Percentiles rank a stretch among this genome's conserved stretches.
Conservation (phyloP, 2,888 invertebrate genomes). For the Drosophila peninsularis region DNA sequence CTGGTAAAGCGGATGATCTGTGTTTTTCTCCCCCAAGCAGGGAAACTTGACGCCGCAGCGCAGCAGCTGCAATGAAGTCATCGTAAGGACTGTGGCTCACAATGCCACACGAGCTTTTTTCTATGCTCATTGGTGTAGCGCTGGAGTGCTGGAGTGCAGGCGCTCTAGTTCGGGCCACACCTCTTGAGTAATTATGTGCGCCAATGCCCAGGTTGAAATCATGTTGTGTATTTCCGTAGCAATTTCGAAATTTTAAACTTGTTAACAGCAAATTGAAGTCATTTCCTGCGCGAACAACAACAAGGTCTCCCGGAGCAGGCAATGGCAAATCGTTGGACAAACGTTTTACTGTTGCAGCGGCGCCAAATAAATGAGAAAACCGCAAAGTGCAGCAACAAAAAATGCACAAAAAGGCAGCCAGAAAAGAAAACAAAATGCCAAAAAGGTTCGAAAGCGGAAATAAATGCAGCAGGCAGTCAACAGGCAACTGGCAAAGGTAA, state of each 20-base stretch:
- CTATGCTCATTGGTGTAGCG: no score
- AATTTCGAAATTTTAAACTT: slow-evolving; percentile 80
- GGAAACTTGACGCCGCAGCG: slow-evolving; percentile 25
- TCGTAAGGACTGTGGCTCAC: slow-evolving; percentile 14
- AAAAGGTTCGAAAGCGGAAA: slow-evolving; percentile 79
- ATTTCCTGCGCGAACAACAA: slow-evolving; percentile 69
- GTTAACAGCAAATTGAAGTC: slow-evolving; percentile 82
- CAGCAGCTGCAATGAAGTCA: slow-evolving; percentile 32
- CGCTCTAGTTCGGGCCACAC: slow-evolving; percentile 30
- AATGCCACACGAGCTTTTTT: neutral
- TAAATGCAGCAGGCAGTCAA: slow-evolving; percentile 71
- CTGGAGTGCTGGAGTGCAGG: neutral
- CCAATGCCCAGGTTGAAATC: slow-evolving; percentile 73
- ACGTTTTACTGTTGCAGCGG: slow-evolving; percentile 25
- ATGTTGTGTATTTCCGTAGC: slow-evolving; percentile 80
- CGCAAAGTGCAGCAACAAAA: slow-evolving; percentile 70
- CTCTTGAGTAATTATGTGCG: slow-evolving; percentile 75
- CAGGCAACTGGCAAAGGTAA: slow-evolving; percentile 3
- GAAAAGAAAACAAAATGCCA: slow-evolving; percentile 73
- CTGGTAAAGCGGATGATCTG: slow-evolving; percentile 46
- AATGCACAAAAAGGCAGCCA: slow-evolving; percentile 52
- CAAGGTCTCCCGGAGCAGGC: slow-evolving; percentile 22
- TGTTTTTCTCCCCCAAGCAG: slow-evolving; percentile 7
- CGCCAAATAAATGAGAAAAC: slow-evolving; percentile 77
- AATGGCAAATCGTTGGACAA: slow-evolving; percentile 56